Percentiles rank a stretch among this genome's conserved stretches.
phyloP scores from a whole-genome alignment of 2,113 vertebrate species.

The Etia nguti region DNA sequence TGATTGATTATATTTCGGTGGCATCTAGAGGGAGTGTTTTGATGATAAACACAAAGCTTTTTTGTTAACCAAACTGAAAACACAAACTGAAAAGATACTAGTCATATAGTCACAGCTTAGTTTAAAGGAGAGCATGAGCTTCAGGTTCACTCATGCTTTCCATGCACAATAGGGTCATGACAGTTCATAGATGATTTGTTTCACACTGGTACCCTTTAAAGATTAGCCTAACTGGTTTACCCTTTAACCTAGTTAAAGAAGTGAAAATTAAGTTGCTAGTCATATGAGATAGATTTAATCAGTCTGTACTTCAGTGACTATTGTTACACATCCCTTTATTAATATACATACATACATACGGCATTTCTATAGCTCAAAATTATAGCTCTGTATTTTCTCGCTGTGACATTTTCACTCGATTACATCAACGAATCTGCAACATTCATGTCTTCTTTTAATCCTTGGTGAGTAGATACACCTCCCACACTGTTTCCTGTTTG shows the following conservation, averaged over 20 bases:
- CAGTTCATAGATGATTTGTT: background rate
- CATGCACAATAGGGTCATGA: background rate
- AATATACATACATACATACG: background rate
- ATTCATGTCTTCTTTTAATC: slow-evolving; percentile 37
- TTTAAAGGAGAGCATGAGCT: background rate
- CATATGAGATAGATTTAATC: background rate
- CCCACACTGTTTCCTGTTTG: slow-evolving; percentile 68
- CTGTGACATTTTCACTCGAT: background rate
- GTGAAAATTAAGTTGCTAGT: background rate
- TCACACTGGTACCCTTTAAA: background rate
- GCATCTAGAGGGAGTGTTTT: background rate
- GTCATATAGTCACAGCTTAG: background rate
- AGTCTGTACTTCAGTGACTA: background rate
- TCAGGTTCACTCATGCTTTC: background rate
- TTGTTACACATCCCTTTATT: background rate
- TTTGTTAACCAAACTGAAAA: background rate
- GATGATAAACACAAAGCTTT: background rate
- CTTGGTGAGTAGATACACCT: slow-evolving; percentile 39
- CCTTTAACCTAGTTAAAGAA: background rate
- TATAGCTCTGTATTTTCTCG: background rate
- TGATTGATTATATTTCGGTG: background rate
- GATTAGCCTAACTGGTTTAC: background rate
- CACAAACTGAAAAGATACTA: background rate
- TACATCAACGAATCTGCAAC: slow-evolving; percentile 11
- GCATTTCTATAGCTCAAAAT: background rate